A percentile compares a stretch with the other conserved stretches of the same genome.
Conservation (phyloP, 2,797 vertebrate species). For the Siniperca scherzeri region DNA sequence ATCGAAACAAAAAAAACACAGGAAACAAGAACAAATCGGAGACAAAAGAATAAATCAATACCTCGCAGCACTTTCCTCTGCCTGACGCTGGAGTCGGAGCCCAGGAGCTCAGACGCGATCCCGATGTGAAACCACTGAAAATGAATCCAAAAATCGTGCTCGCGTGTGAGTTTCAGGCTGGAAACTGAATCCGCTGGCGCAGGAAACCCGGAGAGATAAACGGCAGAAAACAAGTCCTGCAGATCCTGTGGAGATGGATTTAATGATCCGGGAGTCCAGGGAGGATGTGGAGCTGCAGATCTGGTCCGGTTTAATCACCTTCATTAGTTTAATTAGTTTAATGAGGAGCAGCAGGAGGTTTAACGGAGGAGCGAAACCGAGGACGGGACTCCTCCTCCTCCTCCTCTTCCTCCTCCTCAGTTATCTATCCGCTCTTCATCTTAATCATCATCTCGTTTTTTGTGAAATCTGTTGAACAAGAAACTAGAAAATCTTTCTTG, state of each 20-base stretch:
- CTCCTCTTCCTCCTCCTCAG: neutral
- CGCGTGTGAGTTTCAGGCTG: neutral
- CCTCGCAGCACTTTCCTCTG: neutral
- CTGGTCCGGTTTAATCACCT: constrained; percentile 35
- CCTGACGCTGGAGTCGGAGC: neutral
- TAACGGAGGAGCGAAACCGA: neutral
- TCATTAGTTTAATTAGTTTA: constrained; percentile 57
- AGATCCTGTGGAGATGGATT: constrained; percentile 5
- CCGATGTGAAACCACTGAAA: neutral
- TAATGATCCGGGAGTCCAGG: constrained; percentile 3
- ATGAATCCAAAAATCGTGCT: neutral
- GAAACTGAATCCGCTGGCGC: neutral
- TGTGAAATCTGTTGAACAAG: neutral
- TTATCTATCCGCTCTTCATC: neutral
- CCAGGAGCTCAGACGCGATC: neutral
- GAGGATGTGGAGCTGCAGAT: constrained; percentile 13
- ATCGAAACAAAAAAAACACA: neutral
- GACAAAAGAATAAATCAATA: neutral
- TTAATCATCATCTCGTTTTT: neutral
- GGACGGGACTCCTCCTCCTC: neutral
- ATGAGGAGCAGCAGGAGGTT: constrained; percentile 38
- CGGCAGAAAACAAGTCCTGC: neutral
- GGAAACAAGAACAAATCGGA: neutral
- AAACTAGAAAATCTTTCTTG: neutral
- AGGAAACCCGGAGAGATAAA: neutral